A percentile compares a stretch with the other conserved stretches of the same genome.
Conservation (phyloP, 2,888 invertebrate genomes). For the Euplagia quadripunctaria region DNA sequence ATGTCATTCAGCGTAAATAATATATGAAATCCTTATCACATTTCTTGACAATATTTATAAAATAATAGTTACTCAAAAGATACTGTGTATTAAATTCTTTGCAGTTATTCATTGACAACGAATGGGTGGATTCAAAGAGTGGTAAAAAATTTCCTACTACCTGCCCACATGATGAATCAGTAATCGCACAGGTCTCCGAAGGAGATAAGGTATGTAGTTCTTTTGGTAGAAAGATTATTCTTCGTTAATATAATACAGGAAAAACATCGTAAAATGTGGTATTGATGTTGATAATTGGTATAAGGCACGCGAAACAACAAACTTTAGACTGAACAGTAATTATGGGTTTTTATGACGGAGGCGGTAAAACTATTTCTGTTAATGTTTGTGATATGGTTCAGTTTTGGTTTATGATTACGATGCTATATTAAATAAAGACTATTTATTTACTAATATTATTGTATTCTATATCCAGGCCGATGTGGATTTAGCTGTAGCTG, state of each 20-base stretch:
- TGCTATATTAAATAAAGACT: too few relatives aligned
- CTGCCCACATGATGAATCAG: constrained; percentile 92
- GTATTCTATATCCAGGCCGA: constrained; percentile 72
- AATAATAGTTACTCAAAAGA: too few relatives aligned
- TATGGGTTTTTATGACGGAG: too few relatives aligned
- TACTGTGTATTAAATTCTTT: constrained; percentile 13
- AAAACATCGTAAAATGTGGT: too few relatives aligned
- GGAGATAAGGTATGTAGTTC: constrained; percentile 90
- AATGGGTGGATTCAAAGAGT: constrained; percentile 90
- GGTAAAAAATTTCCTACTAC: constrained; percentile 94
- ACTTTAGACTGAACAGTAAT: too few relatives aligned
- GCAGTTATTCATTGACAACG: constrained; percentile 75
- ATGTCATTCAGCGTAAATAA: background rate
- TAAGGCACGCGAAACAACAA: too few relatives aligned
- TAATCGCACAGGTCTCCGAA: constrained; percentile 92
- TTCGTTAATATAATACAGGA: too few relatives aligned
- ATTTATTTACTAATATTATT: background rate
- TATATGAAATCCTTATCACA: background rate
- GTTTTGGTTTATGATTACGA: too few relatives aligned
- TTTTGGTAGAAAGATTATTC: too few relatives aligned
- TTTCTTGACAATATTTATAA: background rate
- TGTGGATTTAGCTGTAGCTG: constrained; percentile 91
- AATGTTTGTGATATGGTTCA: too few relatives aligned
- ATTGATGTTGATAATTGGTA: too few relatives aligned
- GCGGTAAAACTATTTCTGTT: too few relatives aligned